A percentile compares a stretch with the other conserved stretches of the same genome.
Evolutionary conservation across 2,113 vertebrate genomes (phyloP).

Genomic region (Holacanthus passer): DNA sequence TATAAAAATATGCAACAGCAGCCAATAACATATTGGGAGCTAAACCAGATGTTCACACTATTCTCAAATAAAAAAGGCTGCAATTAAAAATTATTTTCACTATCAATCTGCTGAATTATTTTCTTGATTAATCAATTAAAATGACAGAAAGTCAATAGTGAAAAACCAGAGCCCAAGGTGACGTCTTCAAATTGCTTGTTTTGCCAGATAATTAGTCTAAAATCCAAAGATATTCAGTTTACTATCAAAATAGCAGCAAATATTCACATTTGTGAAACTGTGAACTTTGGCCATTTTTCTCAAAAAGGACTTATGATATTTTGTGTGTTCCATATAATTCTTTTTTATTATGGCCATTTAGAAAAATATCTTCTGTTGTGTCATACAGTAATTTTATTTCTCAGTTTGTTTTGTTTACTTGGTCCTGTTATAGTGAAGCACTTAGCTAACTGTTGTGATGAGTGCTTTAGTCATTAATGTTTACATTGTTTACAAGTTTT

Average conservation of each 20-base stretch:
- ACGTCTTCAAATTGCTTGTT: not conserved
- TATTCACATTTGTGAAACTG: not conserved
- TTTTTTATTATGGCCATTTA: not conserved
- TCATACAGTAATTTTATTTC: not conserved
- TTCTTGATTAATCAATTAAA: not conserved
- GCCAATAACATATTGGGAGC: not conserved
- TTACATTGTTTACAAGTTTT: not conserved
- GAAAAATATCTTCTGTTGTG: not conserved
- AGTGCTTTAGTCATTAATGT: conserved; percentile 1
- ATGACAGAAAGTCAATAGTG: not conserved
- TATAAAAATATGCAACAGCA: not conserved
- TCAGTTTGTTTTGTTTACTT: not conserved
- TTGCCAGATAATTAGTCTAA: not conserved
- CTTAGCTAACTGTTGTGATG: not conserved
- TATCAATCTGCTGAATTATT: not conserved
- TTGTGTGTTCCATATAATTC: not conserved
- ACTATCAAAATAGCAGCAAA: not conserved
- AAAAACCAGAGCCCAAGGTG: not conserved
- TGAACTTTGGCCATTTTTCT: not conserved
- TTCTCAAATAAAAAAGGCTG: not conserved
- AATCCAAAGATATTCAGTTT: not conserved
- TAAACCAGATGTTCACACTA: not conserved
- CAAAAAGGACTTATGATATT: not conserved
- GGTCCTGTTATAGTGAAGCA: not conserved
- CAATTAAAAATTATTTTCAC: not conserved